phyloP scores from a whole-genome alignment of 1,140 invertebrate species.

The Hydropsyche tenuis region DNA sequence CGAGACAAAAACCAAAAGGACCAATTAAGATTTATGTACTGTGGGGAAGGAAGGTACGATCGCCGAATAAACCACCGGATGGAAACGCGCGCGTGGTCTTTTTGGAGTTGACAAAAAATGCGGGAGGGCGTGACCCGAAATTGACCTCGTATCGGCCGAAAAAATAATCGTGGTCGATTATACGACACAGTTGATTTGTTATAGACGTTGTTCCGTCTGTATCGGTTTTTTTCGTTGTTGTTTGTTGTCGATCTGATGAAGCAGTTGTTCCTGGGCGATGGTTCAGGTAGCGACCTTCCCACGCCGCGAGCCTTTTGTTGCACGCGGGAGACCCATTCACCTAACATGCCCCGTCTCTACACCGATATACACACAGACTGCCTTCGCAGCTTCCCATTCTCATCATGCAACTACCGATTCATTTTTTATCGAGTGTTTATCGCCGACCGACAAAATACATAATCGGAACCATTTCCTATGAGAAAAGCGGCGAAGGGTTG shows the following conservation, averaged over 20 bases:
- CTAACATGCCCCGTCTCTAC: slow-evolving; percentile 11
- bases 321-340: slow-evolving; percentile 28
- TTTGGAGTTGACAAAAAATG: not conserved
- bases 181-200: slow-evolving; percentile 8
- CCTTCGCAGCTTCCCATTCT: not conserved
- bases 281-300: slow-evolving; percentile 48
- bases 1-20: slow-evolving; percentile 49
- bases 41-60: slow-evolving; percentile 29
- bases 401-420: slow-evolving; percentile 25
- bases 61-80: slow-evolving; percentile 45
- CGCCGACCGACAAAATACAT: not conserved
- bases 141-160: not conserved
- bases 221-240: slow-evolving; percentile 3
- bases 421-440: slow-evolving; percentile 21
- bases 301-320: slow-evolving; percentile 41
- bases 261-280: slow-evolving; percentile 9
- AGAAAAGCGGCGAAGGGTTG: not conserved
- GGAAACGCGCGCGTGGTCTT: slow-evolving; percentile 31
- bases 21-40: slow-evolving; percentile 42
- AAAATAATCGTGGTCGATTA: slow-evolving; percentile 7
- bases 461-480: slow-evolving; percentile 4
- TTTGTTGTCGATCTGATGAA: not conserved
- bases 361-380: not conserved
- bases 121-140: slow-evolving; percentile 2
- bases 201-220: not conserved